phyloP scores from a whole-genome alignment of 1,140 invertebrate species.

The Augochlora pura region DNA sequence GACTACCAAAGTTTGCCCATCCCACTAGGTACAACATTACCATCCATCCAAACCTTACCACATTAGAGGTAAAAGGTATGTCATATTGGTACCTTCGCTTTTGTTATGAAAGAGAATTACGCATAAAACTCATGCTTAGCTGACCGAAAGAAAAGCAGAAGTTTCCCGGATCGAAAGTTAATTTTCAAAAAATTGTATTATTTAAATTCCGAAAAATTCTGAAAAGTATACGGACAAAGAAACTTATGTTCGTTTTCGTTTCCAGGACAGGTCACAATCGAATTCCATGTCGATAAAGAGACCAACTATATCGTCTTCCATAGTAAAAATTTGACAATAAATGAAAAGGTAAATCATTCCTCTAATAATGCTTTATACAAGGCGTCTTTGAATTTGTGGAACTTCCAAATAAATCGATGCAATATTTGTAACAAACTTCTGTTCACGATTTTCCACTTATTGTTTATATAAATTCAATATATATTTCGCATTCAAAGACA shows the following conservation, averaged over 20 bases:
- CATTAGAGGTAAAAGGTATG: conserved; percentile 91
- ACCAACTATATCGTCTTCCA: conserved; percentile 95
- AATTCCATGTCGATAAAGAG: conserved; percentile 90
- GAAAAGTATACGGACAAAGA: not conserved
- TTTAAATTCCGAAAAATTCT: not conserved
- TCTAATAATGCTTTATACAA: not conserved
- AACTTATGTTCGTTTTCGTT: conserved; percentile 31
- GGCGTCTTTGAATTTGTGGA: too few species aligned
- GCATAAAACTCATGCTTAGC: too few species aligned
- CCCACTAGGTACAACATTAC: conserved; percentile 93
- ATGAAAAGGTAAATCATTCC: conserved; percentile 84
- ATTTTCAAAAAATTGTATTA: not conserved
- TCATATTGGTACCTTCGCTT: not conserved
- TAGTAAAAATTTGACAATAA: conserved; percentile 93
- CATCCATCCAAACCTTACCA: conserved; percentile 96
- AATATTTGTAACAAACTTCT: too few species aligned
- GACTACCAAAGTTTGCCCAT: conserved; percentile 89
- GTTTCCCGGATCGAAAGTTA: not conserved
- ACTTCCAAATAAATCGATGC: too few species aligned
- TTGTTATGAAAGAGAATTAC: too few species aligned
- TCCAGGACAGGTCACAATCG: conserved; percentile 91
- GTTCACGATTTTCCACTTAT: too few species aligned
- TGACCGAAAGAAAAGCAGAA: too few species aligned
- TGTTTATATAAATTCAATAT: too few species aligned
- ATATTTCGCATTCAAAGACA: too few species aligned